phyloP scores from a whole-genome alignment of 2,888 invertebrate species.

The Chelonus formosanus region DNA sequence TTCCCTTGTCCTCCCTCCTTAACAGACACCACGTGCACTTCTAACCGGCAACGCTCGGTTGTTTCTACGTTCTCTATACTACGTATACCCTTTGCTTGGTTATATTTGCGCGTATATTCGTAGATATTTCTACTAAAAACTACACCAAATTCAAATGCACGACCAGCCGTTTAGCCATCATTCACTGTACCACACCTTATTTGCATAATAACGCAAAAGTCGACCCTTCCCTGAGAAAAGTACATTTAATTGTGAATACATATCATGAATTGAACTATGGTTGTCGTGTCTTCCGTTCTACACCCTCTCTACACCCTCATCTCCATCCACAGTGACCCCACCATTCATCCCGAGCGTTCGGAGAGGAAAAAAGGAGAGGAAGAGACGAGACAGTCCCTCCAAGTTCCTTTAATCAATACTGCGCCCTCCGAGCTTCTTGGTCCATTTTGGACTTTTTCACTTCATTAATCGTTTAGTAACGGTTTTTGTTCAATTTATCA shows the following conservation, averaged over 20 bases:
- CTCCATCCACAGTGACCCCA: not conserved
- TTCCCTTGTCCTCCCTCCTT: constrained; percentile 28
- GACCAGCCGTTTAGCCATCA: too few species aligned
- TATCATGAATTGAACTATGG: not conserved
- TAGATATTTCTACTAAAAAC: too few species aligned
- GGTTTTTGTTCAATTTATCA: not conserved
- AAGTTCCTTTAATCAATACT: constrained; percentile 57
- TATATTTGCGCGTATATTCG: too few species aligned
- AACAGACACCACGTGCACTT: constrained; percentile 45
- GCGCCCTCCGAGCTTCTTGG: constrained; percentile 18
- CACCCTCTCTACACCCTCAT: not conserved
- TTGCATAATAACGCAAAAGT: too few species aligned
- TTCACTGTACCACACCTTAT: too few species aligned
- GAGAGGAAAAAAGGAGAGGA: constrained; percentile 35
- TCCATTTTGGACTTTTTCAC: constrained; percentile 3
- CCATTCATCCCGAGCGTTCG: constrained; percentile 38
- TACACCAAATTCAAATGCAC: too few species aligned
- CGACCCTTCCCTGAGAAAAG: not conserved
- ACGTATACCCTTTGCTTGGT: not conserved
- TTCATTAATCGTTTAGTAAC: not conserved
- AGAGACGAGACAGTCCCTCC: constrained; percentile 43
- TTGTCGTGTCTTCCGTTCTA: not conserved
- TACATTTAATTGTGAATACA: not conserved
- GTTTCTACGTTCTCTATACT: constrained; percentile 2
- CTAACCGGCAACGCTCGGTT: constrained; percentile 31